Evolutionary conservation across 2,797 vertebrate genomes (phyloP), one percentile per base, ranked within the genome.

Genomic region (Phyllotis vaccarum): DNA sequence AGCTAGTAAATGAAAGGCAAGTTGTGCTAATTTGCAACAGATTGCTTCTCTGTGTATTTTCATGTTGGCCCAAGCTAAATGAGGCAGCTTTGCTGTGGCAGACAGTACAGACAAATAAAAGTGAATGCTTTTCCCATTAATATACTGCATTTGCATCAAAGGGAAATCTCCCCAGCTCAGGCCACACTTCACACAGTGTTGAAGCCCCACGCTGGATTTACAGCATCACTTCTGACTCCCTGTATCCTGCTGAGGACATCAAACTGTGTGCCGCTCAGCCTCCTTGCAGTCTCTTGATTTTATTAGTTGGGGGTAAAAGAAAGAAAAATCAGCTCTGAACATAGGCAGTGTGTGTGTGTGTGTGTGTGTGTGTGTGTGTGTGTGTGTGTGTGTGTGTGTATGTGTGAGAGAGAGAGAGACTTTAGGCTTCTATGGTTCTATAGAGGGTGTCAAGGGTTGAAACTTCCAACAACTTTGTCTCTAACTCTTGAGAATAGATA

Each of bases 131-230:
- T 99, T 98, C 97, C 98, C 98, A 98, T 99, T 99, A 99, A 99
- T 99, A 99, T 98, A 98, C 98, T 98, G 97, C 98, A 98, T 98
- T 98, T 98, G 98, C 99, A 98, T 99, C 98, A 99, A 99, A 99
- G 98, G 98, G 98, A 98, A 99, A 98, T 98, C 98, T 98, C 97
- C 96, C 83, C 97, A 98, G 98, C 98, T 98, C 93, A 91, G 98
- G 98, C 98, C 98, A 98, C 98, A 98, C 98, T 99, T 98, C 98
- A 98, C 98, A 98, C 97, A 98, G 97, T 95, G 98, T 98, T 86
- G 98, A 98, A 99, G 96, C 98, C 98, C 98, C 97, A 96, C 98
- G 92, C 94, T 99, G 98, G 98, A 99, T 99, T 99, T 99, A 99
- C 98, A 99, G 98, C 98, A 94, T 97, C 98, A 97, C 98, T 98